phyloP scores from a whole-genome alignment of 2,888 invertebrate species.

The Andrena trimmerana region DNA sequence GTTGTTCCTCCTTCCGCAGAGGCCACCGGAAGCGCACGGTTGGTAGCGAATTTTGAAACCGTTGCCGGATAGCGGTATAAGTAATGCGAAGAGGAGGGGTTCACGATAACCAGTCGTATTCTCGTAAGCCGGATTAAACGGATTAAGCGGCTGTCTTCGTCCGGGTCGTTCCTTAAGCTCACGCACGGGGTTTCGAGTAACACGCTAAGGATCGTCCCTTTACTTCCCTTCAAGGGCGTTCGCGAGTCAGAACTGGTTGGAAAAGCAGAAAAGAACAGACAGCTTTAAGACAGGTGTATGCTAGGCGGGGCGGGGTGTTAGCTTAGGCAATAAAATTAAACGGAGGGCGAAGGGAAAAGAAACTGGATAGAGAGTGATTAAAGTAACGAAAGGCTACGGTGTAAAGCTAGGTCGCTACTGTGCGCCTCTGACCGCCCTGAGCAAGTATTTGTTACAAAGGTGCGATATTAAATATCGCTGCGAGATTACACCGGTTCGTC shows the following conservation, averaged over 20 bases:
- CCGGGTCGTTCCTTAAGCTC: conserved; percentile 70
- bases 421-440: not conserved
- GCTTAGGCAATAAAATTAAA: conserved; percentile 6
- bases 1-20: conserved; percentile 36
- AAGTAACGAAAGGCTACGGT: not conserved
- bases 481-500: conserved; percentile 48
- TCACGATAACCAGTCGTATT: conserved; percentile 74
- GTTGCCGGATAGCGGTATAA: conserved; percentile 68
- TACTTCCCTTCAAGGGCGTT: conserved; percentile 49
- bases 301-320: not conserved
- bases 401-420: conserved; percentile 4
- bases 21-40: conserved; percentile 58
- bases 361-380: not conserved
- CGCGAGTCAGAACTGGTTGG: conserved; percentile 55
- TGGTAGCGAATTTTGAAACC: conserved; percentile 66
- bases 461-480: conserved; percentile 25
- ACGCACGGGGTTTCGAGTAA: conserved; percentile 72
- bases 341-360: not conserved
- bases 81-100: conserved; percentile 69
- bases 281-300: conserved; percentile 39
- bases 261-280: conserved; percentile 50
- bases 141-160: conserved; percentile 75
- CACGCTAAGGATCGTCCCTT: conserved; percentile 65
- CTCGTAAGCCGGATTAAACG: conserved; percentile 75
- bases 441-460: conserved; percentile 19